Evolutionary conservation across 2,888 invertebrate species (phyloP), one percentile per base, ranked within the genome.

Genomic region (Rhaphigaster nebulosa): DNA sequence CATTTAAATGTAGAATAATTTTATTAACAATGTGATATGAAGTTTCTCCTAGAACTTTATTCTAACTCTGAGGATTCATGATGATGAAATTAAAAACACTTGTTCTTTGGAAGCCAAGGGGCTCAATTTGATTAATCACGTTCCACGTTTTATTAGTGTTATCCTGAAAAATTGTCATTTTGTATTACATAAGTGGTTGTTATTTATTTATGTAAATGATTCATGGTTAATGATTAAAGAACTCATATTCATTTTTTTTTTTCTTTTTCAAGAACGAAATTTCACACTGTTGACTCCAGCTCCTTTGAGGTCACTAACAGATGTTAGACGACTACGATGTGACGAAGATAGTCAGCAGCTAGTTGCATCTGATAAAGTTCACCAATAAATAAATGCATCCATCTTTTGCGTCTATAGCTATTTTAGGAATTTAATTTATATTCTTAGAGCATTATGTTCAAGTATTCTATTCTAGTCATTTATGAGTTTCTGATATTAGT

Each of bases 201-300:
- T 10, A 45, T 45, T 45, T 4, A 45, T 45, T 45, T 45, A 45
- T 45, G 45, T 45, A 45, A 45, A 45, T 45, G 45, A 45, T 45
- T 45, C 4, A 45, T n/a, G n/a, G n/a, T 45, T 45, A 45, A 45
- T 45, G 10, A 45, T 56, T 56, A 23, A 56, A 23, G 23, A 5
- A 56, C 26, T 56, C 4, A 56, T 38, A 18, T 18, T 76, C 10
- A 1, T 23, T 23, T 10, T 10, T 8, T 84, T 88, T 90, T 87
- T 38, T 20, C 20, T 90, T 45, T 91, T 45, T 90, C 29, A 88
- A 92, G 92, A 92, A 38, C 92, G 93, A 50, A 92, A 92, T 80
- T 95, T 95, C 93, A 95, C 95, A 26, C 93, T 95, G 92, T 93
- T 95, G 92, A 94, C 95, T 91, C 94, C 95, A 91, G 94, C 94